Percentiles rank a stretch among this genome's conserved stretches.
These are phyloP conservation scores for Coregonus clupeaformis DNA, from an alignment of 2,113 vertebrate species.

Conservation along the genomic window DNA sequence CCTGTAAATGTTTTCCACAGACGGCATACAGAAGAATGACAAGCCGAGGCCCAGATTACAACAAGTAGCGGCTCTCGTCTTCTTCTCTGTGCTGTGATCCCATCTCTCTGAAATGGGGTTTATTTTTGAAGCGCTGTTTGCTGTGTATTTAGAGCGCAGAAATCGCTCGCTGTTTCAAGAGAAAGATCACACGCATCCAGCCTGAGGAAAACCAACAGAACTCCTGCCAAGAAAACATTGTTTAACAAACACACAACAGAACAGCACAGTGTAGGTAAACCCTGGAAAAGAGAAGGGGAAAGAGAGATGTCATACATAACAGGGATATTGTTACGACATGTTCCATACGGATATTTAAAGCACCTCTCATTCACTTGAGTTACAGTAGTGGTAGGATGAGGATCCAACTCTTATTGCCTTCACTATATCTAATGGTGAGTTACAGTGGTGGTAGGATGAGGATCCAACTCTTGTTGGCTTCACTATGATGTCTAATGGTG, in stretches of 20 bases:
- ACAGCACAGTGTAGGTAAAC: constrained; percentile 7
- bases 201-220: constrained; percentile 32
- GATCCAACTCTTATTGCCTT: not conserved
- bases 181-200: constrained; percentile 26
- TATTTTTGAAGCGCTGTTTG: constrained; percentile 19
- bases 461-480: not conserved
- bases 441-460: too few species aligned
- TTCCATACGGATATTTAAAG: not conserved
- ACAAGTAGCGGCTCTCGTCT: not conserved
- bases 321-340: not conserved
- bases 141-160: constrained; percentile 31
- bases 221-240: constrained; percentile 28
- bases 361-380: not conserved
- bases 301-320: not conserved
- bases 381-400: too few species aligned
- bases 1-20: constrained; percentile 4
- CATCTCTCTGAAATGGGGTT: constrained; percentile 11
- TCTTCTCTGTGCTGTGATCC: not conserved
- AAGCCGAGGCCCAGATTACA: not conserved
- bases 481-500: not conserved
- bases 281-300: constrained; percentile 5
- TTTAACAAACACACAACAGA: constrained; percentile 16
- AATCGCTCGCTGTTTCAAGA: constrained; percentile 23
- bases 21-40: not conserved
- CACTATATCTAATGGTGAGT: not conserved